These are phyloP conservation scores for Dallia pectoralis DNA, from an alignment of 2,797 vertebrate species.

Conservation along the genomic window DNA sequence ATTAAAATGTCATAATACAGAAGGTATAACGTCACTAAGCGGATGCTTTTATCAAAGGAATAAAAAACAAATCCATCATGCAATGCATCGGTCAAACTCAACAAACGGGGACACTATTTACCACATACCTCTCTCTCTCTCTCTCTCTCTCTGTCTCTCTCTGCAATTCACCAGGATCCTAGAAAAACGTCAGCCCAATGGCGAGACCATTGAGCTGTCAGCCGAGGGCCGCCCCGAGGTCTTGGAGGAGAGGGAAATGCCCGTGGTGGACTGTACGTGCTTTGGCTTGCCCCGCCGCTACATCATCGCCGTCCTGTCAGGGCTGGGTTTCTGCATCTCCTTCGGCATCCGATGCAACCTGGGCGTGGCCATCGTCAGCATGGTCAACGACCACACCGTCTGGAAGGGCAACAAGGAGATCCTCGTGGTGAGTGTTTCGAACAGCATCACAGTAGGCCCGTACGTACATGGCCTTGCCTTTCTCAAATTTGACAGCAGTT, in stretches of 20 bases:
- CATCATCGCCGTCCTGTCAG: constrained; percentile 91
- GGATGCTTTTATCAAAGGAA: no score
- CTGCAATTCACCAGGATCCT: constrained; percentile 71
- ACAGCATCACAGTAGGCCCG: no score
- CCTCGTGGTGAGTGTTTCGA: constrained; percentile 76
- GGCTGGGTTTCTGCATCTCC: constrained; percentile 92
- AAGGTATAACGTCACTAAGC: no score
- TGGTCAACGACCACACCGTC: constrained; percentile 92
- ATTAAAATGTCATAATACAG: no score
- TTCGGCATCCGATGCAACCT: constrained; percentile 96
- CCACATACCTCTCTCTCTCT: no score
- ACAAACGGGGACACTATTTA: no score
- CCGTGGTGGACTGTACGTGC: constrained; percentile 89
- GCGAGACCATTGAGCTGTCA: constrained; percentile 87
- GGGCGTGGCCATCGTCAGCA: constrained; percentile 93
- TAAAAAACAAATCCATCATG: no score
- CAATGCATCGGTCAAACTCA: no score
- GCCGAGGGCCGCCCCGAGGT: constrained; percentile 83
- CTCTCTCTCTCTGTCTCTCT: neutral
- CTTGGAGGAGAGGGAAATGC: constrained; percentile 78
- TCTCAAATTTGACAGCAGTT: no score
- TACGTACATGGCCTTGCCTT: no score
- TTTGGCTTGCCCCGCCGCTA: constrained; percentile 90
- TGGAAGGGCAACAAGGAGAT: constrained; percentile 82
- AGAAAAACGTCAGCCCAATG: constrained; percentile 83